Evolutionary conservation across 2,797 vertebrate species (phyloP).

Genomic region (Phrynocephalus vlangalii): DNA sequence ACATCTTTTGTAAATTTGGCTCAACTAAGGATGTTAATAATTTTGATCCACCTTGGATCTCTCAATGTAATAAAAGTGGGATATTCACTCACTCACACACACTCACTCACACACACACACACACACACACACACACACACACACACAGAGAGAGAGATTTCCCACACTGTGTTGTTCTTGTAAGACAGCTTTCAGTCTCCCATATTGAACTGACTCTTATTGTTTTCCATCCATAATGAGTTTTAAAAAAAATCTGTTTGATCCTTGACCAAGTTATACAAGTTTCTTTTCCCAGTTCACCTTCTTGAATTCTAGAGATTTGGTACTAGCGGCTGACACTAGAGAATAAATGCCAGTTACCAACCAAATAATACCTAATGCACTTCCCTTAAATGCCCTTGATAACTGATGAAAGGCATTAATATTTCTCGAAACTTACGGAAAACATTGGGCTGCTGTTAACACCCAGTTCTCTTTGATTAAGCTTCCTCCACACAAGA

Average conservation of each 20-base stretch:
- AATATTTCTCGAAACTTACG: slow-evolving; percentile 54
- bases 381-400: neutral
- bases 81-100: neutral
- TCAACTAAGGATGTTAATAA: neutral
- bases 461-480: slow-evolving; percentile 69
- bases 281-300: neutral
- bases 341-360: neutral
- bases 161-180: neutral
- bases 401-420: neutral
- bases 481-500: slow-evolving; percentile 46
- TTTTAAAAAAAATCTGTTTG: neutral
- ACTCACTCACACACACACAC: too few species aligned
- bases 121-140: neutral
- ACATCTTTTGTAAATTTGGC: neutral
- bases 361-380: neutral
- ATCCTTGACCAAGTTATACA: neutral
- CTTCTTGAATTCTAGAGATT: neutral
- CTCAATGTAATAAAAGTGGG: too few species aligned
- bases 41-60: too few species aligned
- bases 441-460: slow-evolving; percentile 66
- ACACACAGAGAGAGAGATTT: neutral
- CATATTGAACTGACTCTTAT: too few species aligned
- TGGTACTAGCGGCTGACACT: neutral
- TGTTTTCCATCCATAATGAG: neutral
- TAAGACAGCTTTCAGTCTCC: neutral